phyloP scores from a whole-genome alignment of 2,888 invertebrate species.

The Colletes collaris region DNA sequence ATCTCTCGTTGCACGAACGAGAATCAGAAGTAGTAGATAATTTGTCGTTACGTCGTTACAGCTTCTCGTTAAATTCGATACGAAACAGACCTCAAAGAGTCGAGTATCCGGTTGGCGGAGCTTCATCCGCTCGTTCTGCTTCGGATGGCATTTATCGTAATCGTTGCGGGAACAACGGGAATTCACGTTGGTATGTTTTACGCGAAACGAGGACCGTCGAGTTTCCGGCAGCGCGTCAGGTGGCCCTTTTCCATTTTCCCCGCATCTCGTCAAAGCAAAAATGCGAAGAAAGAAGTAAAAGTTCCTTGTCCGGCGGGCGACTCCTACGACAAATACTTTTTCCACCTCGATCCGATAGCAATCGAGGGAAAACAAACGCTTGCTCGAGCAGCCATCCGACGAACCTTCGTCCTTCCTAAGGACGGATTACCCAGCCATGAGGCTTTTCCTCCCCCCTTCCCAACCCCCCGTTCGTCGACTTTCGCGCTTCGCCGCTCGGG shows the following conservation, averaged over 20 bases:
- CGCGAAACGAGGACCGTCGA: constrained; percentile 3
- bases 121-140: constrained; percentile 4
- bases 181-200: constrained; percentile 16
- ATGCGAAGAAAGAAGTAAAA: constrained; percentile 26
- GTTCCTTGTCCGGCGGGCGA: constrained; percentile 47
- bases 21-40: too few relatives aligned
- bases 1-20: too few relatives aligned
- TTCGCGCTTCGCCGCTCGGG: constrained; percentile 26
- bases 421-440: constrained; percentile 61
- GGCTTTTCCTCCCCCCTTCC: constrained; percentile 16
- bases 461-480: constrained; percentile 21
- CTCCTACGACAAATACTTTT: constrained; percentile 66
- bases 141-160: constrained; percentile 6
- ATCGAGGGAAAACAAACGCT: constrained; percentile 71
- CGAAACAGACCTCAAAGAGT: neutral
- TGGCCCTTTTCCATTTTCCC: constrained; percentile 13
- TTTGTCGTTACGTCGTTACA: neutral
- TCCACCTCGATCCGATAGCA: constrained; percentile 67
- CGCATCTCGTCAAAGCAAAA: constrained; percentile 10
- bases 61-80: neutral
- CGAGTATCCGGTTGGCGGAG: neutral
- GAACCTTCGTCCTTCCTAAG: constrained; percentile 40
- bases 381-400: constrained; percentile 34
- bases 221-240: constrained; percentile 15
- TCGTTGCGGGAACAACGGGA: too few relatives aligned